Evolutionary conservation across 2,797 vertebrate genomes (phyloP), one percentile per base, ranked within the genome.

Genomic region (Thunnus albacares): DNA sequence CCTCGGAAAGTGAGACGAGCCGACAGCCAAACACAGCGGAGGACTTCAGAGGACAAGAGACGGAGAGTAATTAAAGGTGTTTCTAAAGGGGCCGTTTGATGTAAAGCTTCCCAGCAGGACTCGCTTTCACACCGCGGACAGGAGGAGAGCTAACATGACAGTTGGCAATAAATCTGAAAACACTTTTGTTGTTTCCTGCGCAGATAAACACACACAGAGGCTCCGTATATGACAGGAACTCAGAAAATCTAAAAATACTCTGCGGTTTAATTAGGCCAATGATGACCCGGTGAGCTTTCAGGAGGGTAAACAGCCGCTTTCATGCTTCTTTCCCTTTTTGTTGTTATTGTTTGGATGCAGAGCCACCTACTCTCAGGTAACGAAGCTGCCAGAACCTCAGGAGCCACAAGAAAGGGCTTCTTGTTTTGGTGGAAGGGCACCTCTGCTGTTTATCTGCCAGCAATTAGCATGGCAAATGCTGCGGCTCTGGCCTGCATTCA

Each of bases 51-150:
- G 80, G 62, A 26, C 17, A 60, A 70, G 83, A 81, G 71, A 79
- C 74, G 49, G 82, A 57, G 82, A 82, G 90, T 94, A 94, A 95
- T 94, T 95, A 94, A 93, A 93, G 92, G 80, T 81, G 85, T 91
- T 91, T 91, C 86, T 90, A 73, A 90, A 76, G 84, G 65, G 76
- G 86, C 71, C 53, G 81, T 93, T 94, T 90, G 86, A 89, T 89
- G 88, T 81, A 83, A 91, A 91, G 89, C 85, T 89, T 86, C 90
- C 91, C 91, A 85, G 85, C 83, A 86, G 87, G 93, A 87, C 82
- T 73, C 14, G 49, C 82, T 86, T 92, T 91, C 87, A 86, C 88
- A 51, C 77, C 14, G 58, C 17, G 66, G 85, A 86, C 85, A 58
- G 85, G 72, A 71, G 71, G 79, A 86, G 87, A 38, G 87, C 87